Evolutionary conservation across 1,140 invertebrate species (phyloP), one percentile per base, ranked within the genome.

Genomic region (Micrasema longulum): DNA sequence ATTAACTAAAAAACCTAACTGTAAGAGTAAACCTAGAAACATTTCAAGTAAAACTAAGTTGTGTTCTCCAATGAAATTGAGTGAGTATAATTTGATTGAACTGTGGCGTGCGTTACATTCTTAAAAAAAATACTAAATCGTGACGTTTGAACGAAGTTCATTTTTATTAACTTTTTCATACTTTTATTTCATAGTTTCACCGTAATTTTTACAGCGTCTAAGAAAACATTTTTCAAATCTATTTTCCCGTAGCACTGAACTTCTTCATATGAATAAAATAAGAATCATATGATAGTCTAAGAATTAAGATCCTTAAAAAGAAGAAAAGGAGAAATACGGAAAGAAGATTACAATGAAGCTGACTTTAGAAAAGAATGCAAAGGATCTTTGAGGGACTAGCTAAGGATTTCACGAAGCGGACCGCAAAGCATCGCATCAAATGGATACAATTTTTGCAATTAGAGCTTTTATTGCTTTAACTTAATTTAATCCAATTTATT

Each of bases 281-380:
- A 41, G 38, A 11, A 41, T 41, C 10, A 11, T 41, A 41, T 41
- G 1, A n/a, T 45, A 4, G n/a, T 45, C 43, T 16, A 3, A 45
- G 43, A 57, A 36, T 36, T 5, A 10, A 57, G 53, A 57, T 20
- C 6, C 35, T 9, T n/a, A 1, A 16, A 35, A n/a, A 4, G 26
- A 14, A 38, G n/a, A 57, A 57, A 38, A 35, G 31, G 20, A 57
- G 31, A 57, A 57, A 57, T 7, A 31, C 16, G 16, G 36, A 38
- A 9, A 57, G 36, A 16, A 57, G 14, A 14, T 57, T 36, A n/a
- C n/a, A 18, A 57, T 26, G 36, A 14, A 57, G 35, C 36, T 57
- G 31, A 57, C 35, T 57, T 57, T 57, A 57, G 53, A 38, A 57
- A 26, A 31, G 31, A 12, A 36, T 57, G 26, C 53, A 35, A 35